Conservation (phyloP, 2,888 invertebrate species). For the Sarcophaga variegata region DNA sequence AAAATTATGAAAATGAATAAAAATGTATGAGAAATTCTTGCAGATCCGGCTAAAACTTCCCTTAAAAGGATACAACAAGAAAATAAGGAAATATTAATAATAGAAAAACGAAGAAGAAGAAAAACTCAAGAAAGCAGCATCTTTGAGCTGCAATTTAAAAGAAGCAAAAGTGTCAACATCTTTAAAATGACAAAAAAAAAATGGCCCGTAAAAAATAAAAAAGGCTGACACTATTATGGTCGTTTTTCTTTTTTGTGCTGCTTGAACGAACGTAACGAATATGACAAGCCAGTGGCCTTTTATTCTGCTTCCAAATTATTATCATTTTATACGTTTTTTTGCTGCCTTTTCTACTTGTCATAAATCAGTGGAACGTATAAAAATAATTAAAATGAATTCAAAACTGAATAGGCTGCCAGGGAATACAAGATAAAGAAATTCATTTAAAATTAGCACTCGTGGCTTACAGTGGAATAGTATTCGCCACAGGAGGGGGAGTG, state of each 20-base stretch:
- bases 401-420: neutral
- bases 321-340: neutral
- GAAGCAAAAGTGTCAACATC: slow-evolving; percentile 34
- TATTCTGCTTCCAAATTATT: neutral
- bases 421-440: neutral
- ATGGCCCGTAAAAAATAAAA: neutral
- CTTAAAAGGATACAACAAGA: slow-evolving; percentile 9
- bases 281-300: slow-evolving; percentile 31
- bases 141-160: neutral
- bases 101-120: neutral
- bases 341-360: slow-evolving; percentile 31
- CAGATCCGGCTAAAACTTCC: slow-evolving; percentile 44
- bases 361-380: slow-evolving; percentile 52
- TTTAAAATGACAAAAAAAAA: slow-evolving; percentile 11
- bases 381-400: slow-evolving; percentile 46
- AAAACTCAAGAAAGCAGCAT: neutral
- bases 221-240: slow-evolving; percentile 30
- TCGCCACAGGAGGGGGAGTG: too few relatives aligned
- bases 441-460: neutral
- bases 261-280: neutral
- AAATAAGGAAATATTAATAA: neutral
- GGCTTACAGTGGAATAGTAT: too few relatives aligned
- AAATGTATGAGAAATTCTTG: slow-evolving; percentile 7
- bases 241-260: slow-evolving; percentile 14
- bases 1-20: neutral